Percentiles rank a stretch among this genome's conserved stretches.
These are phyloP conservation scores for Spatula versicolor DNA, from an alignment of 2,797 vertebrate species.

Conservation along the genomic window DNA sequence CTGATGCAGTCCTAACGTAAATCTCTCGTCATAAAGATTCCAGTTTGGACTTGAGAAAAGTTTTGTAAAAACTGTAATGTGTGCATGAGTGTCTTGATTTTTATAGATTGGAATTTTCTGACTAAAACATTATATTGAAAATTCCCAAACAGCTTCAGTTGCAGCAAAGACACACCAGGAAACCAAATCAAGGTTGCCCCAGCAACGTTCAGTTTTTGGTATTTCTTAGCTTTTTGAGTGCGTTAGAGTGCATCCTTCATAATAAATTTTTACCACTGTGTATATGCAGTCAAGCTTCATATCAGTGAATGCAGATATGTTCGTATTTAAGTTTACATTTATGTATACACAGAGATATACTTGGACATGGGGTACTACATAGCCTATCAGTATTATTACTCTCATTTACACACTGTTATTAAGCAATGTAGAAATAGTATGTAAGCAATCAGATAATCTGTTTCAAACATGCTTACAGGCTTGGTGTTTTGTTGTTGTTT, in stretches of 20 bases:
- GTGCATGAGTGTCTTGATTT: neutral
- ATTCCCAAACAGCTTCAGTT: neutral
- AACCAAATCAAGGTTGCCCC: neutral
- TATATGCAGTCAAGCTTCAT: neutral
- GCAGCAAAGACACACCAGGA: neutral
- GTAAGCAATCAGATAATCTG: neutral
- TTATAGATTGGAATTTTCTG: neutral
- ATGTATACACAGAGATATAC: rapidly evolving
- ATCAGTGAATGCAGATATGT: neutral
- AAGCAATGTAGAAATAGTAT: neutral
- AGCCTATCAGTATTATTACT: neutral
- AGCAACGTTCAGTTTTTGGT: neutral
- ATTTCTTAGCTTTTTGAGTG: neutral
- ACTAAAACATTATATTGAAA: neutral
- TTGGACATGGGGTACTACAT: rapidly evolving
- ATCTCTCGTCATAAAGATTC: neutral
- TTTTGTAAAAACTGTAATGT: neutral
- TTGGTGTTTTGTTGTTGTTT: neutral
- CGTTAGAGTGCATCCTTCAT: neutral
- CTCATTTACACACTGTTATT: neutral
- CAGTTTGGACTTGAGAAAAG: neutral
- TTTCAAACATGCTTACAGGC: neutral
- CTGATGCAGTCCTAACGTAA: neutral
- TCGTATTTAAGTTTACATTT: neutral
- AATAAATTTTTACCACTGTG: neutral